Conservation (phyloP, 2,888 invertebrate genomes). For the Melipona beecheii region DNA sequence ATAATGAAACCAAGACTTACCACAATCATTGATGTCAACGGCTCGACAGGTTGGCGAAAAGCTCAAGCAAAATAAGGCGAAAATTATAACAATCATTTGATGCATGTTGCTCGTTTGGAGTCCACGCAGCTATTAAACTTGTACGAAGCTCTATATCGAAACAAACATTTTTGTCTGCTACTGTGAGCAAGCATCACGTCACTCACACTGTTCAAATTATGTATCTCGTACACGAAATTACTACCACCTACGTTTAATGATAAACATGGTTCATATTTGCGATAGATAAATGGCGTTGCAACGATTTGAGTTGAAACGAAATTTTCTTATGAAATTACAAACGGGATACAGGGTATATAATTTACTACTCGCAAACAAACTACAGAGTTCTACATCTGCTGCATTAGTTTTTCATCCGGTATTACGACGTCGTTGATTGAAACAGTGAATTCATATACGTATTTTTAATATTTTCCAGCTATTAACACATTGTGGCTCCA, state of each 20-base stretch:
- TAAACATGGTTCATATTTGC: not conserved
- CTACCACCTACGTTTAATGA: not conserved
- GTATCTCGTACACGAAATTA: constrained; percentile 20
- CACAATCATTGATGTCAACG: constrained; percentile 42
- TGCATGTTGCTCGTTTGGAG: constrained; percentile 67
- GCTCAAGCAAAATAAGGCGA: constrained; percentile 24
- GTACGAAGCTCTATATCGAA: constrained; percentile 23
- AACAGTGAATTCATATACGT: too few species aligned
- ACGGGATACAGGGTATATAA: too few species aligned
- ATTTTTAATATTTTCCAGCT: too few species aligned
- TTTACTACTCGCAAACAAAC: too few species aligned
- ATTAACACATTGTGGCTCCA: too few species aligned
- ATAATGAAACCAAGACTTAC: constrained; percentile 25
- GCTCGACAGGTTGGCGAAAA: constrained; percentile 33
- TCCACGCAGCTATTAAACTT: constrained; percentile 57
- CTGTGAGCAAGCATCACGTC: not conserved
- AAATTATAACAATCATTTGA: constrained; percentile 20
- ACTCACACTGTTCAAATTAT: constrained; percentile 17
- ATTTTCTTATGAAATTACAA: too few species aligned
- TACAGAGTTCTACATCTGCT: too few species aligned
- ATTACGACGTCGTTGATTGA: too few species aligned
- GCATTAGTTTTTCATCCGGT: too few species aligned
- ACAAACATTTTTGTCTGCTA: constrained; percentile 23
- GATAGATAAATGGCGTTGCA: too few species aligned
- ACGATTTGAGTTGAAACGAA: too few species aligned